Evolutionary conservation across 2,888 invertebrate species (phyloP).

Genomic region (Cryptocheilus praepositus): DNA sequence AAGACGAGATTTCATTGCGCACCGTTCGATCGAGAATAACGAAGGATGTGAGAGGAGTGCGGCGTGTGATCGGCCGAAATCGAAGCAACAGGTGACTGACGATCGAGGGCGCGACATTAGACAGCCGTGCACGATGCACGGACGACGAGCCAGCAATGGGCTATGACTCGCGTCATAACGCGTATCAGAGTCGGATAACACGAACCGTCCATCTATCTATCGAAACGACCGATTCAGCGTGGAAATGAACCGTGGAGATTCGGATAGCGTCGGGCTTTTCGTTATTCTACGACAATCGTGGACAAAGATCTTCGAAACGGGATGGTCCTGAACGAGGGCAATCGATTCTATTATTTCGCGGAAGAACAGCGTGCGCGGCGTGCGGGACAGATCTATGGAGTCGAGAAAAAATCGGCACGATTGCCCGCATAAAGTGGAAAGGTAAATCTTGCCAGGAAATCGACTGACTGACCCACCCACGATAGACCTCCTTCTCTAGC

Average conservation of each 20-base stretch:
- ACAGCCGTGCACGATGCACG: no score
- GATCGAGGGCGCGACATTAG: no score
- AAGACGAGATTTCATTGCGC: no score
- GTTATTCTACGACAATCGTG: no score
- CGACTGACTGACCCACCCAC: background rate
- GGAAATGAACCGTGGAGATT: slow-evolving; percentile 3
- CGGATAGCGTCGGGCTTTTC: background rate
- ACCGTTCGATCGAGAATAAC: no score
- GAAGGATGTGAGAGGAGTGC: no score
- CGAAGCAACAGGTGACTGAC: slow-evolving; percentile 4
- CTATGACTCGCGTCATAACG: background rate
- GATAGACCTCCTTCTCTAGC: background rate
- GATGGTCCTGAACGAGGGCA: background rate
- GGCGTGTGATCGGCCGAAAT: background rate
- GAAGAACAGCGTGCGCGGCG: background rate
- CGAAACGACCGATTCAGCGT: background rate
- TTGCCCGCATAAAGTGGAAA: background rate
- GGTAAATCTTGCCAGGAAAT: background rate
- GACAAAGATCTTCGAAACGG: no score
- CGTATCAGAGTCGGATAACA: no score
- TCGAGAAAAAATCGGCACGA: slow-evolving; percentile 1
- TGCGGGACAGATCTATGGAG: slow-evolving; percentile 1
- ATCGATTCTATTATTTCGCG: slow-evolving; percentile 3
- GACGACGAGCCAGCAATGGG: no score
- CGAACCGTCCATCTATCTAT: no score